phyloP scores from a whole-genome alignment of 2,888 invertebrate species.

The Eilema caniola region DNA sequence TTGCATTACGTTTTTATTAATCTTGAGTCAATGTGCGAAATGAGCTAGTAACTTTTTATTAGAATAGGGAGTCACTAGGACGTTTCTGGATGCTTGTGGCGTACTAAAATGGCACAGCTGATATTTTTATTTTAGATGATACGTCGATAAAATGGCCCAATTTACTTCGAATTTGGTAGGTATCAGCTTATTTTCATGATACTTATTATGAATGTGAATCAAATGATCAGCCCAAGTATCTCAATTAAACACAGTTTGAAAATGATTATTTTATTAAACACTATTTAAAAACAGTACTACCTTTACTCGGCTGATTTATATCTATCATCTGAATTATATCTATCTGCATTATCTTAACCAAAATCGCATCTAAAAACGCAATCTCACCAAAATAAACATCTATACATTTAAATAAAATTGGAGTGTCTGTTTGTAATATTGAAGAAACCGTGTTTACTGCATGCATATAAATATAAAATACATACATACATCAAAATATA shows the following conservation, averaged over 20 bases:
- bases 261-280: too few relatives aligned
- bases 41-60: conserved; percentile 4
- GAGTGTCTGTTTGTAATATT: too few relatives aligned
- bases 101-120: neutral
- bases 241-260: too few relatives aligned
- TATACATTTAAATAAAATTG: too few relatives aligned
- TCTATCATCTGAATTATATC: too few relatives aligned
- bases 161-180: neutral
- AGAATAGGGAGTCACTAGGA: neutral
- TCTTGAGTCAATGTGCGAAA: neutral
- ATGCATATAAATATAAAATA: too few relatives aligned
- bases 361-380: neutral
- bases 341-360: too few relatives aligned
- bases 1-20: neutral
- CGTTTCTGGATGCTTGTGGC: neutral
- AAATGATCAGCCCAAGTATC: neutral
- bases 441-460: too few relatives aligned
- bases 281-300: too few relatives aligned
- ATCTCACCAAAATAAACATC: neutral
- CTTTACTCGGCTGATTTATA: too few relatives aligned
- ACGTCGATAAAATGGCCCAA: neutral
- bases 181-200: neutral
- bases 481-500: too few relatives aligned
- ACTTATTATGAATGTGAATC: neutral
- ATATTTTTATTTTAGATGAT: neutral